A percentile compares a stretch with the other conserved stretches of the same genome.
phyloP scores from a whole-genome alignment of 2,797 vertebrate species.

The Tympanoctomys barrerae region DNA sequence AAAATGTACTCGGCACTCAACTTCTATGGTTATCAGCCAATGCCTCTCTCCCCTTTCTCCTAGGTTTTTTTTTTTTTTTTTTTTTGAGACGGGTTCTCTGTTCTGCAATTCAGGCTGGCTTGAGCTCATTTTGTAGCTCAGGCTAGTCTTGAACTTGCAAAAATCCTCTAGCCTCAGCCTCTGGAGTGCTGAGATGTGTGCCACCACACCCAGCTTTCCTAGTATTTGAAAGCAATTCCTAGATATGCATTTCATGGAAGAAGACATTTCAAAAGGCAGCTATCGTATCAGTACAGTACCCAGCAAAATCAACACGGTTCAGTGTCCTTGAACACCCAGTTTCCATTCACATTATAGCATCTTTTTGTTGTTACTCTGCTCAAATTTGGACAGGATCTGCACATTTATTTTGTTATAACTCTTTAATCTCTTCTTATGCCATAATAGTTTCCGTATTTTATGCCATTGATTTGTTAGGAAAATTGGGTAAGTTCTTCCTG shows the following conservation, averaged over 20 bases:
- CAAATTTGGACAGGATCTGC: background rate
- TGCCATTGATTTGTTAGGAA: background rate
- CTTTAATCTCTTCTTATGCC: background rate
- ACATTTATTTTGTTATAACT: background rate
- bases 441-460: background rate
- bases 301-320: background rate
- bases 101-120: too few relatives aligned
- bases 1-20: background rate
- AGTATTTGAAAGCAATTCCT: constrained; percentile 10
- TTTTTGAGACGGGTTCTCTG: too few relatives aligned
- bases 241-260: background rate
- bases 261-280: constrained; percentile 3
- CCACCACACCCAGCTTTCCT: background rate
- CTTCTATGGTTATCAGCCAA: background rate
- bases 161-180: too few relatives aligned
- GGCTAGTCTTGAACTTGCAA: too few relatives aligned
- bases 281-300: background rate
- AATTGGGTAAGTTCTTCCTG: background rate
- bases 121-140: too few relatives aligned
- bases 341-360: background rate
- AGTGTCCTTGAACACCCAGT: background rate
- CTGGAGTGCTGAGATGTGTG: too few relatives aligned
- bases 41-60: background rate
- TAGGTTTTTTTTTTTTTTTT: too few relatives aligned
- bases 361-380: constrained; percentile 3